A percentile compares a stretch with the other conserved stretches of the same genome.
Conservation (phyloP, 2,113 vertebrate species). For the Corythornis madagascariensis region DNA sequence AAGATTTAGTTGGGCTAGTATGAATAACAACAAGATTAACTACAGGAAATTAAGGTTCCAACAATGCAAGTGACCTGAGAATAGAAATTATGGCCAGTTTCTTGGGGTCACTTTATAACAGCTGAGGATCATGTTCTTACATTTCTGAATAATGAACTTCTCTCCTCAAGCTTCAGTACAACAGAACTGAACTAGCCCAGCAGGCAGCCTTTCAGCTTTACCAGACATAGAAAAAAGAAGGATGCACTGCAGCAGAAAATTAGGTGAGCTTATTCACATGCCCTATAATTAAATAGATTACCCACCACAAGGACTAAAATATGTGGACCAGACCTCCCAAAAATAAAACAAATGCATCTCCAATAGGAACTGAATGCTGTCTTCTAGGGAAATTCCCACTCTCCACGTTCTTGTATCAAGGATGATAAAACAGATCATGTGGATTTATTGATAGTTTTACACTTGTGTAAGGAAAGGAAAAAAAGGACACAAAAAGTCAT, state of each 20-base stretch:
- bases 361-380: background rate
- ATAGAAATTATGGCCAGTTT: background rate
- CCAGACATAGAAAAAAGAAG: background rate
- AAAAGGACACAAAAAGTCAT: background rate
- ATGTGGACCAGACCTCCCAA: background rate
- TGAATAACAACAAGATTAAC: background rate
- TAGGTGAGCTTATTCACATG: constrained; percentile 28
- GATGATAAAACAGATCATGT: background rate
- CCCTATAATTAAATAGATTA: constrained; percentile 47
- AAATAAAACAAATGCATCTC: constrained; percentile 13
- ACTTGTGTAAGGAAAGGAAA: background rate
- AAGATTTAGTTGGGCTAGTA: background rate
- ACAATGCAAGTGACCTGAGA: background rate
- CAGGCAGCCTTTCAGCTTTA: constrained; percentile 6
- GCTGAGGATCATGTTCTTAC: background rate
- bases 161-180: background rate
- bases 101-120: background rate
- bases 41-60: background rate
- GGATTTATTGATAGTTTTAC: background rate
- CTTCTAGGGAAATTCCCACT: background rate
- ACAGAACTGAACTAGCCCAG: background rate
- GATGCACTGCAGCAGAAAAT: constrained; percentile 27
- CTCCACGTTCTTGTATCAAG: background rate
- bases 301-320: background rate
- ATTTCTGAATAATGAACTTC: background rate